Evolutionary conservation across 2,888 invertebrate genomes (phyloP).

Genomic region (Dasysyrphus tricinctus): DNA sequence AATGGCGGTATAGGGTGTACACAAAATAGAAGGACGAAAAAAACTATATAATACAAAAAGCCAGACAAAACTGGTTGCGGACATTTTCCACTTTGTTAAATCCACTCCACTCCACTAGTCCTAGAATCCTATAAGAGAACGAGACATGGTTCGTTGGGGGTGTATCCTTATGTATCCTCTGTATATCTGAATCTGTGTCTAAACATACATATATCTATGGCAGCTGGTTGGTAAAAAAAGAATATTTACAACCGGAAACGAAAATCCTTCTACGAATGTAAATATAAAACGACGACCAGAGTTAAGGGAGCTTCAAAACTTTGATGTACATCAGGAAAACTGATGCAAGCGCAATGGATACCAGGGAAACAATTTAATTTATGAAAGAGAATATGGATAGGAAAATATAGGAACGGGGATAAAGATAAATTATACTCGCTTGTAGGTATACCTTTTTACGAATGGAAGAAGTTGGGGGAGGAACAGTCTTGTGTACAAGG

Average conservation of each 20-base stretch:
- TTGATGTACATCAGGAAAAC: constrained; percentile 17
- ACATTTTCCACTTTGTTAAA: constrained; percentile 53
- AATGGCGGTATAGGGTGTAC: background rate
- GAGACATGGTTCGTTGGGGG: background rate
- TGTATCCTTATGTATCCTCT: background rate
- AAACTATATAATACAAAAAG: constrained; percentile 6
- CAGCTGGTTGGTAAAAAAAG: background rate
- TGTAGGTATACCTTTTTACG: background rate
- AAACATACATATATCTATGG: background rate
- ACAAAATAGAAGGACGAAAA: background rate
- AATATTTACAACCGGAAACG: constrained; percentile 28
- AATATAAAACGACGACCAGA: constrained; percentile 18
- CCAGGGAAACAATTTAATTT: constrained; percentile 41
- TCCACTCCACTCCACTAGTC: constrained; percentile 17
- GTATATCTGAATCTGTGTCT: background rate
- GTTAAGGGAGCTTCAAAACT: constrained; percentile 22
- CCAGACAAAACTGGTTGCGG: constrained; percentile 48
- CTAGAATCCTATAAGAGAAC: background rate
- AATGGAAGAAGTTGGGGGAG: background rate
- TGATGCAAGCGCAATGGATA: constrained; percentile 24
- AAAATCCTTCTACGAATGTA: constrained; percentile 37
- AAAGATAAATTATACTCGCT: constrained; percentile 3
- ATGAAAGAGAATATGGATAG: constrained; percentile 33
- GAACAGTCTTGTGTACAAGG: constrained; percentile 13
- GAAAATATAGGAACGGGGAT: constrained; percentile 5